Evolutionary conservation across 2,888 invertebrate genomes (phyloP), one percentile per base, ranked within the genome.

Genomic region (Ophion ventricosus): DNA sequence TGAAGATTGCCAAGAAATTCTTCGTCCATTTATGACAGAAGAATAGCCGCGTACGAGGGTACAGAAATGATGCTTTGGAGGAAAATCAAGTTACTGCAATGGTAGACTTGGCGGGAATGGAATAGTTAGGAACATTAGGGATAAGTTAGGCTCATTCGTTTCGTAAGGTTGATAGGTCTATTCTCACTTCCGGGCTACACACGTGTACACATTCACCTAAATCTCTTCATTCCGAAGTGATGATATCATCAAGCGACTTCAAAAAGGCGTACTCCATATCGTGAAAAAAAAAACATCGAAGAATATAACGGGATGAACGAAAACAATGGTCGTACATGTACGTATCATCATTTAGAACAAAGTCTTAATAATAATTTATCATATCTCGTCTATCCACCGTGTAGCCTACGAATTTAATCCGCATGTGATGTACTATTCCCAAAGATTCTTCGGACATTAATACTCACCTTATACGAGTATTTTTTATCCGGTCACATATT

Each of bases 81-180:
- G 67, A 69, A 89, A 90, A 92, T 90, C 84, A 87, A 88, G 90
- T 91, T 90, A 49, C 14, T 89, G 85, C 80, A 87, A 90, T 88
- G 89, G 87, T 61, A 85, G 82, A 83, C 85, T 87, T 86, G 84
- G 73, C 82, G 88, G 85, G 86, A 89, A 90, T 87, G 87, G 86
- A 87, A 86, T 89, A 91, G 90, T 90, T 87, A 87, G 85, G 87
- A 88, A 89, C 91, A 91, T 91, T 90, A 89, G 89, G 88, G 90
- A 80, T 88, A 10, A 14, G 84, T 88, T 87, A 88, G 88, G 86
- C 87, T 92, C 88, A 91, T 89, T 91, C 89, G 89, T 91, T 92
- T 91, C 87, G 84, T 77, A 86, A 81, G 85, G 84, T 84, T 75
- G 17, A 54, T 25, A 35, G 25, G 61, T 66, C 25, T n/a, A 57